Percentiles rank a stretch among this genome's conserved stretches.
phyloP scores from a whole-genome alignment of 2,113 vertebrate genomes.

The Brachypodius melanocephalos region DNA sequence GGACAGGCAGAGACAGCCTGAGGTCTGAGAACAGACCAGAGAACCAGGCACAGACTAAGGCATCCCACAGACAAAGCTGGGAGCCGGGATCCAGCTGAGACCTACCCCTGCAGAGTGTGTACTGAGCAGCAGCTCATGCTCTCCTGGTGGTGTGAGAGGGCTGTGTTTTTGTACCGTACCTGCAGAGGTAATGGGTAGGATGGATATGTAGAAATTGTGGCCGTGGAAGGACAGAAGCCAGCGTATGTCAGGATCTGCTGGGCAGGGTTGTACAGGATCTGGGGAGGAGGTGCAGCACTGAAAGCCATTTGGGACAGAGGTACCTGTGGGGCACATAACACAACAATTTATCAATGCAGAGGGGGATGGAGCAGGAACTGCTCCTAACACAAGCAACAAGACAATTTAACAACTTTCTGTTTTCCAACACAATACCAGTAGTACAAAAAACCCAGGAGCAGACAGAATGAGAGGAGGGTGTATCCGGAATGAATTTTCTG shows the following conservation, averaged over 20 bases:
- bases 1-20: neutral
- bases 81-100: neutral
- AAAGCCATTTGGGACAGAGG: constrained; percentile 74
- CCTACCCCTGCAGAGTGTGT: neutral
- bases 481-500: neutral
- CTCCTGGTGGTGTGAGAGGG: neutral
- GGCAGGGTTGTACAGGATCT: constrained; percentile 87
- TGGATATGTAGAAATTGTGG: constrained; percentile 80
- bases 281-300: constrained; percentile 77
- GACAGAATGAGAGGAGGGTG: neutral
- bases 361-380: neutral
- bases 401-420: neutral
- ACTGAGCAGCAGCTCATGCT: neutral
- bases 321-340: constrained; percentile 69
- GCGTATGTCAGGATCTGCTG: constrained; percentile 87
- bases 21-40: neutral
- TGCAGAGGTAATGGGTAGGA: constrained; percentile 85
- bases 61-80: neutral
- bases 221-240: constrained; percentile 78
- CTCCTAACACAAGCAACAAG: neutral
- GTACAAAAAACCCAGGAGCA: neutral
- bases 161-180: constrained; percentile 68
- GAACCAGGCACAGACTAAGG: neutral
- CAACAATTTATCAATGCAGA: neutral
- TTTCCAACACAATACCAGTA: neutral